A percentile compares a stretch with the other conserved stretches of the same genome.
phyloP scores from a whole-genome alignment of 2,888 invertebrate genomes.

The Crepidodera aurea region DNA sequence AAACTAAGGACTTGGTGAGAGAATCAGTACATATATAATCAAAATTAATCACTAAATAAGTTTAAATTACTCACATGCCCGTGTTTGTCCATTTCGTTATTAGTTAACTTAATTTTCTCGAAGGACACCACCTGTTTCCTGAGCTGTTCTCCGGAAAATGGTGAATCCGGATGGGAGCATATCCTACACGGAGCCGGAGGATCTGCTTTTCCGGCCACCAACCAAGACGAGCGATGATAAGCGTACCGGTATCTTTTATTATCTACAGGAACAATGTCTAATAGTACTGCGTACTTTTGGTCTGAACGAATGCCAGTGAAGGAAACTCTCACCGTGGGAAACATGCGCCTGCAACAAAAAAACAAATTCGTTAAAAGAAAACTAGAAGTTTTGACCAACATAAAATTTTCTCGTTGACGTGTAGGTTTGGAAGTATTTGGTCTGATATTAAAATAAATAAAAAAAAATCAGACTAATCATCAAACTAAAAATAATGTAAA shows the following conservation, averaged over 20 bases:
- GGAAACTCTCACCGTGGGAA: constrained; percentile 94
- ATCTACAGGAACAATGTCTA: constrained; percentile 97
- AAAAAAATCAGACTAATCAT: too few relatives aligned
- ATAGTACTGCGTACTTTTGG: constrained; percentile 88
- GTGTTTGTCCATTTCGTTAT: constrained; percentile 96
- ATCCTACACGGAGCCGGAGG: constrained; percentile 92
- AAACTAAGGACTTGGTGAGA: too few relatives aligned
- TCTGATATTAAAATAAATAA: too few relatives aligned
- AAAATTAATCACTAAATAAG: too few relatives aligned
- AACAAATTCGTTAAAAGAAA: constrained; percentile 13
- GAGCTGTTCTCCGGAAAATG: constrained; percentile 93
- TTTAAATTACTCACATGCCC: constrained; percentile 85
- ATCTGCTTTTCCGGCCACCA: constrained; percentile 98
- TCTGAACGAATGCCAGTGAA: constrained; percentile 86
- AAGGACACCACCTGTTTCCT: constrained; percentile 97
- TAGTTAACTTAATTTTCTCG: constrained; percentile 98
- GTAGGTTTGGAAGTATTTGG: too few relatives aligned
- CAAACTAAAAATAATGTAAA: too few relatives aligned
- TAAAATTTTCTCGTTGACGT: too few relatives aligned
- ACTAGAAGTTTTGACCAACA: too few relatives aligned
- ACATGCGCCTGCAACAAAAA: constrained; percentile 85
- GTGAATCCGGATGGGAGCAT: constrained; percentile 96
- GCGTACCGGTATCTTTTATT: constrained; percentile 97
- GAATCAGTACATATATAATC: too few relatives aligned
- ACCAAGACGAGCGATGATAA: constrained; percentile 97